Percentiles rank a stretch among this genome's conserved stretches.
These are phyloP conservation scores for Aricia agestis DNA, from an alignment of 1,140 invertebrate genomes.

Conservation along the genomic window DNA sequence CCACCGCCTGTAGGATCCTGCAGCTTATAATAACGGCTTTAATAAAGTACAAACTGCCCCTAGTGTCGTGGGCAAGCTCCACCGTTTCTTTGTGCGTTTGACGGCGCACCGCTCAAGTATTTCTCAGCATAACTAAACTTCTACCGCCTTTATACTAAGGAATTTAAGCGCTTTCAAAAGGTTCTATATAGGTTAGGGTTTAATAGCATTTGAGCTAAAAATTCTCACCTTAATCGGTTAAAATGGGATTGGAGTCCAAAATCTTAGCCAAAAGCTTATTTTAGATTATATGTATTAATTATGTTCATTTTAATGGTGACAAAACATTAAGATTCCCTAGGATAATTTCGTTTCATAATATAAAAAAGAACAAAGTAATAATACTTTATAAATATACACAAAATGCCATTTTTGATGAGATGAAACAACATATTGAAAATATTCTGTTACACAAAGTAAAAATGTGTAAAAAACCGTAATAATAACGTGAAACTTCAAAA, in stretches of 20 bases:
- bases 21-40: not conserved
- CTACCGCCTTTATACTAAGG: not conserved
- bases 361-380: too few relatives aligned
- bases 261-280: too few relatives aligned
- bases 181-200: not conserved
- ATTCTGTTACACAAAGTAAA: too few relatives aligned
- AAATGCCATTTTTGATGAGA: too few relatives aligned
- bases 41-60: not conserved
- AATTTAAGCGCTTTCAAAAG: conserved; percentile 1
- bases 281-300: too few relatives aligned
- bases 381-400: too few relatives aligned
- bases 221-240: not conserved
- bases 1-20: not conserved
- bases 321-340: too few relatives aligned
- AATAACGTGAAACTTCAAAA: not conserved
- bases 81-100: conserved; percentile 10
- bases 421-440: too few relatives aligned
- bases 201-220: not conserved
- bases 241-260: too few relatives aligned
- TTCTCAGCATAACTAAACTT: conserved; percentile 14
- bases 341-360: too few relatives aligned
- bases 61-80: not conserved
- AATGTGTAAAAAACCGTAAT: not conserved
- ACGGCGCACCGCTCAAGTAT: not conserved
- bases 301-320: too few relatives aligned